Evolutionary conservation across 1,140 invertebrate genomes (phyloP).

Genomic region (Aphelenchoides avenae): DNA sequence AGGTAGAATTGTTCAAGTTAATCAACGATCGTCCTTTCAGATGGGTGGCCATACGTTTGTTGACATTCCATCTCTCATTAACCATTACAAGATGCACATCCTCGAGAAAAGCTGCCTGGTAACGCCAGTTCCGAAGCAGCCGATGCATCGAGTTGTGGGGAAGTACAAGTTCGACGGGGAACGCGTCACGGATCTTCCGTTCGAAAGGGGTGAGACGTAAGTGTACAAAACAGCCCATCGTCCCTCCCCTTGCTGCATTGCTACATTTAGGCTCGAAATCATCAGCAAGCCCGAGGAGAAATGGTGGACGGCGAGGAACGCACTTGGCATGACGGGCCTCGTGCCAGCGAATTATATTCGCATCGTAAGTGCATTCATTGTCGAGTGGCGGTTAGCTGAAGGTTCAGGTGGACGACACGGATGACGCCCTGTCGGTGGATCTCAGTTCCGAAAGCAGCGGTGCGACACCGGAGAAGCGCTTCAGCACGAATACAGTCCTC

Average conservation of each 20-base stretch:
- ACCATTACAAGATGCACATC: slow-evolving; percentile 91
- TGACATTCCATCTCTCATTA: slow-evolving; percentile 80
- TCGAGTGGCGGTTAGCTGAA: background rate
- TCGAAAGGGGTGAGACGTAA: slow-evolving; percentile 89
- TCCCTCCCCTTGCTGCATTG: too few species aligned
- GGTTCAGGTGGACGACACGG: slow-evolving; percentile 37
- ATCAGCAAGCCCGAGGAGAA: slow-evolving; percentile 91
- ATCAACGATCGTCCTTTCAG: slow-evolving; percentile 69
- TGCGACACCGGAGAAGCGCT: slow-evolving; percentile 24
- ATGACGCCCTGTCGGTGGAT: slow-evolving; percentile 22
- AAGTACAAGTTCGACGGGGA: slow-evolving; percentile 84
- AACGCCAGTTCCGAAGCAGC: slow-evolving; percentile 66
- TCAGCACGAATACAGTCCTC: slow-evolving; percentile 29
- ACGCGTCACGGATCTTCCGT: slow-evolving; percentile 86
- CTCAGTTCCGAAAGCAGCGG: slow-evolving; percentile 26
- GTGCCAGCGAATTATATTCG: slow-evolving; percentile 90
- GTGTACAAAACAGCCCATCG: too few species aligned
- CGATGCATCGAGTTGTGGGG: slow-evolving; percentile 69
- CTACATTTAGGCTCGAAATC: slow-evolving; percentile 78
- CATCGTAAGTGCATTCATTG: slow-evolving; percentile 19
- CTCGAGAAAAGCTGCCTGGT: slow-evolving; percentile 89
- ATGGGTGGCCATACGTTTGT: slow-evolving; percentile 91
- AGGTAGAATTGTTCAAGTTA: slow-evolving; percentile 31
- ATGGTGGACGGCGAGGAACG: slow-evolving; percentile 93
- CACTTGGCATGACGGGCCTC: slow-evolving; percentile 76